Evolutionary conservation across 1,140 invertebrate species (phyloP), one percentile per base, ranked within the genome.

Genomic region (Helicoverpa armigera): DNA sequence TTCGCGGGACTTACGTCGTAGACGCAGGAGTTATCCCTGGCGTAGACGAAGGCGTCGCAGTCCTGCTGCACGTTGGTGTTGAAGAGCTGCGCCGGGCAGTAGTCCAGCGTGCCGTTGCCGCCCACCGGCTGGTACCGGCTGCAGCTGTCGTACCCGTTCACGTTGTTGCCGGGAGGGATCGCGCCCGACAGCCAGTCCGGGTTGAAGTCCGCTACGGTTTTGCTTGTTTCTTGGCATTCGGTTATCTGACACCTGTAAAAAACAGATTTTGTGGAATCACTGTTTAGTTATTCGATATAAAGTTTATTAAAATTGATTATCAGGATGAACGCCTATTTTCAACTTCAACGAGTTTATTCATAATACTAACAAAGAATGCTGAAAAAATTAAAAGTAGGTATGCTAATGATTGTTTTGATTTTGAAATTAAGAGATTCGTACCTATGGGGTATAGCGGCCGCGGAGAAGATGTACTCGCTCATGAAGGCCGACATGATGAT

Each of bases 391-490:
- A 5, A 3, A 5, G 35, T 35, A 43, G 23, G 23, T 23, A 23
- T 23, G 23, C 23, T 43, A 9, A 9, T 9, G 5, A 43, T 43
- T 35, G 35, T 5, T 35, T 18, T 5, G 7, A 58, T 18, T 16
- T 16, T 10, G 75, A n/a, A 29, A 23, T 48, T 31, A 54, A 12
- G 23, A 23, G 23, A 16, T 16, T 56, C n/a, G 80, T 85, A 91
- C 91, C 91, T 92, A 78, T 92, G 91, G 53, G 92, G 91, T 7
- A 92, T 84, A 5, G 89, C 88, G 16, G 90, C 91, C 4, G 91
- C 90, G 11, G 91, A 92, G 79, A 94, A 92, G 50, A 92, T 90
- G 54, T 87, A 94, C 80, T 94, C 91, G 82, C 87, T 91, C 85
- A 90, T 90, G 72, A 90, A 92, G 0, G 90, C 89, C 0, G 89